Percentiles rank a stretch among this genome's conserved stretches.
These are phyloP conservation scores for Platyscapa corneri DNA, from an alignment of 1,140 invertebrate genomes.

Conservation along the genomic window DNA sequence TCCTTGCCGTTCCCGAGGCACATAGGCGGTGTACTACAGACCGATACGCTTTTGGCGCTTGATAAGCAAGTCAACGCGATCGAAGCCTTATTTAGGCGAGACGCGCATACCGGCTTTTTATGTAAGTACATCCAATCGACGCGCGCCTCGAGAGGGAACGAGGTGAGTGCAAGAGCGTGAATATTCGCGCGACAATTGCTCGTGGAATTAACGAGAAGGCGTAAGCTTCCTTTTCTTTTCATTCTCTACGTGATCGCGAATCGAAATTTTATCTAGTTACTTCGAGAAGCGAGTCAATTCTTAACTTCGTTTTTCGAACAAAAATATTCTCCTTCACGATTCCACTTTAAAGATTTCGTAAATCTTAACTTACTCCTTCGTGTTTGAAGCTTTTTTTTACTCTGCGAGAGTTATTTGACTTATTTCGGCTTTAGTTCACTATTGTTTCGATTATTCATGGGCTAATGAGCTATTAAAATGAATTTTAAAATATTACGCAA, in stretches of 20 bases:
- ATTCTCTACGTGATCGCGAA: background rate
- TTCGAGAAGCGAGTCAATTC: background rate
- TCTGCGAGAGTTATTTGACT: too few relatives aligned
- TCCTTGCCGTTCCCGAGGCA: background rate
- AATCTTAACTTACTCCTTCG: too few relatives aligned
- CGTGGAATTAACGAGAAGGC: constrained; percentile 13
- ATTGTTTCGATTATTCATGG: too few relatives aligned
- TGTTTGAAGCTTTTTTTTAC: too few relatives aligned
- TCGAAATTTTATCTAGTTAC: background rate
- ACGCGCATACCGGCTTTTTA: constrained; percentile 24
- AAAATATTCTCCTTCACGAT: too few relatives aligned
- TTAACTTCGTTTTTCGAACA: background rate
- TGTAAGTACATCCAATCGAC: constrained; percentile 23
- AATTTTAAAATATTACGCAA: too few relatives aligned
- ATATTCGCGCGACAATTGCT: constrained; percentile 22
- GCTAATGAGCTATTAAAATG: too few relatives aligned
- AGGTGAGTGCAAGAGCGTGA: background rate
- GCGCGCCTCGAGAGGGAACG: background rate
- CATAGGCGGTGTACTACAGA: background rate
- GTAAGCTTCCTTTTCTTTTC: background rate
- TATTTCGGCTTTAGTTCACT: too few relatives aligned
- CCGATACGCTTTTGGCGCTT: constrained; percentile 11
- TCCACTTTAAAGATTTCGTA: too few relatives aligned
- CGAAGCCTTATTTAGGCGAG: constrained; percentile 35
- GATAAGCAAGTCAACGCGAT: constrained; percentile 16